phyloP scores from a whole-genome alignment of 2,113 vertebrate species.

The Paedocypris sp. region DNA sequence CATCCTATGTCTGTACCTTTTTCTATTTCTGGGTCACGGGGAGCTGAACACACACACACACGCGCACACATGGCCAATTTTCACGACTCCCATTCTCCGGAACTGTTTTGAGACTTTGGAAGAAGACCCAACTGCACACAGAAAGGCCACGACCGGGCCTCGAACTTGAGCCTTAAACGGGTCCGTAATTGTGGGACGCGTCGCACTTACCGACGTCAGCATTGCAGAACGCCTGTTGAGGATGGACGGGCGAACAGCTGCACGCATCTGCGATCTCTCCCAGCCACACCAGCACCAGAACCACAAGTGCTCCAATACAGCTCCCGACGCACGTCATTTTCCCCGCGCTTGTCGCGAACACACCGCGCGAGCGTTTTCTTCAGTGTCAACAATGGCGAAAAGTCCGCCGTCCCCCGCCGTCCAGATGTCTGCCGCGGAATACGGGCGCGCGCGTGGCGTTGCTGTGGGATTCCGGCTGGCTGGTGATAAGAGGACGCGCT shows the following conservation, averaged over 20 bases:
- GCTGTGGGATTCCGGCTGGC: neutral
- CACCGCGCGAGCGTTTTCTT: neutral
- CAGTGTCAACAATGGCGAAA: neutral
- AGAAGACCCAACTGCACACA: no score
- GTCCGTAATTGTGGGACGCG: no score
- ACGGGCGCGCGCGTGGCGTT: neutral
- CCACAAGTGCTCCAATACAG: slow-evolving; percentile 65
- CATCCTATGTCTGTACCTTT: no score
- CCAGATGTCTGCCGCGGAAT: neutral
- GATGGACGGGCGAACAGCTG: slow-evolving; percentile 90
- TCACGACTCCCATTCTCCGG: no score
- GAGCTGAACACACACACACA: no score
- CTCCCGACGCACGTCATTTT: slow-evolving; percentile 62
- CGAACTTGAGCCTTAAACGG: no score
- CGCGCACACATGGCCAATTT: no score
- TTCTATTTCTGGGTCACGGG: no score
- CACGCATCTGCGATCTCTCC: slow-evolving; percentile 74
- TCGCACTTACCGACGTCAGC: slow-evolving; percentile 82
- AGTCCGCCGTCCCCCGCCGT: slow-evolving; percentile 11
- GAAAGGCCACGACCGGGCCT: no score
- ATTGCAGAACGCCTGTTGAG: slow-evolving; percentile 95
- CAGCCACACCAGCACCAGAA: slow-evolving; percentile 66
- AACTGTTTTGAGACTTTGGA: no score
- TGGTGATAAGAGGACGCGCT: slow-evolving; percentile 12
- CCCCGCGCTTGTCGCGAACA: slow-evolving; percentile 2